phyloP scores from a whole-genome alignment of 92 coral and sea anemone genomes.

The Scolanthus callimorphus region DNA sequence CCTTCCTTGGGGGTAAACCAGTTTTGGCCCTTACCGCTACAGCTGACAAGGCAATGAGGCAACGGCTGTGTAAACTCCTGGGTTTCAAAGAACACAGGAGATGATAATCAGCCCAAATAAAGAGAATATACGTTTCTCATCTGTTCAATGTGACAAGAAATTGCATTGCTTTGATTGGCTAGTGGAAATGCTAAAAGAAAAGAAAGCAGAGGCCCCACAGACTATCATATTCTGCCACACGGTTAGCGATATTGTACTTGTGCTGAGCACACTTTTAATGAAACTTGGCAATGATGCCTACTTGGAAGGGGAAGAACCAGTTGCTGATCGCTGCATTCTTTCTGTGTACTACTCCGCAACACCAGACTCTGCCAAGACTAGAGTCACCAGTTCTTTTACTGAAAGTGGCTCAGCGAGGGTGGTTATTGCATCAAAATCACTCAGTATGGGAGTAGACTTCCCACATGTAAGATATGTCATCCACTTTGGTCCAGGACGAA shows the following conservation, averaged over 20 bases:
- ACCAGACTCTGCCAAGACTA: constrained; percentile 48
- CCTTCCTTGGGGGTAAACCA: no score
- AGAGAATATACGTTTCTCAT: constrained; percentile 29
- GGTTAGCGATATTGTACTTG: constrained; percentile 49
- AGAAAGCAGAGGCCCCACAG: constrained; percentile 26
- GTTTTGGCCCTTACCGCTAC: no score
- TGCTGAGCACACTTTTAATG: constrained; percentile 33
- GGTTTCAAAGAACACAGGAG: no score
- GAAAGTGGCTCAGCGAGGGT: constrained; percentile 48
- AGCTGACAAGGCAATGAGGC: constrained; percentile 41
- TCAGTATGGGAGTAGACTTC: constrained; percentile 69
- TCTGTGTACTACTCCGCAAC: constrained; percentile 61
- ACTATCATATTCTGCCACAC: constrained; percentile 52
- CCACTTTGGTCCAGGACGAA: constrained; percentile 50
- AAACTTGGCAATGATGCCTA: constrained; percentile 48
- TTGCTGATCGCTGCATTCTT: constrained; percentile 24
- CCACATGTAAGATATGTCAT: constrained; percentile 54
- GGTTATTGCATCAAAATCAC: constrained; percentile 38
- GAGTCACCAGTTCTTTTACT: constrained; percentile 10
- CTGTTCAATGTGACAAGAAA: constrained; percentile 15
- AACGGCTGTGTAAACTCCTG: constrained; percentile 32
- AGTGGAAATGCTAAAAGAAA: constrained; percentile 18
- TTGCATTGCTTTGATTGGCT: constrained; percentile 36
- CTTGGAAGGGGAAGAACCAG: constrained; percentile 21
- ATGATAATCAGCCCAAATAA: constrained; percentile 46